Percentiles rank a stretch among this genome's conserved stretches.
phyloP scores from a whole-genome alignment of 2,113 vertebrate species.

The Aix galericulata region DNA sequence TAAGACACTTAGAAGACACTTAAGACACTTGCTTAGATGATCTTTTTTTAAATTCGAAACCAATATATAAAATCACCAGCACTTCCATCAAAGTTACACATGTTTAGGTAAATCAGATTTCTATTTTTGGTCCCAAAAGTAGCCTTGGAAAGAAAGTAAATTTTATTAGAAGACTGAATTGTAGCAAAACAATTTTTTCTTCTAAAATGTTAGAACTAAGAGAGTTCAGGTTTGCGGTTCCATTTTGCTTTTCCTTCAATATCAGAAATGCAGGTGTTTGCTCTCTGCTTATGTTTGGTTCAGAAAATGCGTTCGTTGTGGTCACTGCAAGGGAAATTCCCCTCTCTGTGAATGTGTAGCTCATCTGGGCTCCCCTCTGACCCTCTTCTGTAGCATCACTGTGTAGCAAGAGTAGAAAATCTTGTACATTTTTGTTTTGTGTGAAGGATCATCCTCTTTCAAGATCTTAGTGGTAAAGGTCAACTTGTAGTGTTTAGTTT shows the following conservation, averaged over 20 bases:
- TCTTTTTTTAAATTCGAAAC: background rate
- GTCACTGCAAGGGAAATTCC: background rate
- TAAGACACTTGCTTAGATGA: background rate
- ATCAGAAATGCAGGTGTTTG: background rate
- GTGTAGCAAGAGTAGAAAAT: background rate
- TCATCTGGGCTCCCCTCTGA: background rate
- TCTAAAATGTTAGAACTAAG: background rate
- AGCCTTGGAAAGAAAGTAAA: background rate
- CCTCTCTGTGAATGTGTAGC: background rate
- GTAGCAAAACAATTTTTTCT: background rate
- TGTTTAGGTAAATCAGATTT: background rate
- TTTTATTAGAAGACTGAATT: background rate
- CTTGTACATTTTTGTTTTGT: background rate
- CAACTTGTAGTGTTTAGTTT: background rate
- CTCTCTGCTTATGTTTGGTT: background rate
- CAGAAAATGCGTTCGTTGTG: background rate
- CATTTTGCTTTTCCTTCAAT: slow-evolving; percentile 25
- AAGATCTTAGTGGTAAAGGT: background rate
- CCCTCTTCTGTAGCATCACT: fast-evolving
- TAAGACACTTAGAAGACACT: no score
- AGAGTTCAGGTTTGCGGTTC: background rate
- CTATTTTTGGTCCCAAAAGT: background rate
- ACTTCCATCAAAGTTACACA: background rate
- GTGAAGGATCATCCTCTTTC: background rate
- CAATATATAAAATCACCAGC: background rate